Base-by-base conservation (phyloP, 2,113 vertebrate genomes). In the Ctenomys sociabilis region DNA sequence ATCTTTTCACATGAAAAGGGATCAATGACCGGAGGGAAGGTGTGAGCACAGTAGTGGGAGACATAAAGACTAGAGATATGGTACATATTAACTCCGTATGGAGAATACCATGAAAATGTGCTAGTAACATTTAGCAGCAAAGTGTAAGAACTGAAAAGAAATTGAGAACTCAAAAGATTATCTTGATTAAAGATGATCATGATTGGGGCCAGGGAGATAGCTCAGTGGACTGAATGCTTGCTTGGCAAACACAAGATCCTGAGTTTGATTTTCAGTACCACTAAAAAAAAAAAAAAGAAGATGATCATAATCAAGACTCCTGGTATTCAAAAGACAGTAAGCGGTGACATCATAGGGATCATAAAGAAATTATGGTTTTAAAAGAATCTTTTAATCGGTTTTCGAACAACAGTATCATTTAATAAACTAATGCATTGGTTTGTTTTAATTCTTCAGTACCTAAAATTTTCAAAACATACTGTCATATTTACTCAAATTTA, bases 1-100 rank as follows among this genome's bases (percentile, higher is more conserved):
- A 17, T 78, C 75, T 28, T 78, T 78, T 49, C 43, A 49, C 26
- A 78, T 49, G 43, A 49, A 78, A 32, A 40, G 9, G 72, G 22
- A 75, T 43, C 22, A 43, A 43, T 22, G 13, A 12, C 13, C 1
- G 11, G 22, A 43, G 24, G 40, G 10, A 75, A 24, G 24, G 11
- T 9, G 21, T 5, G 8, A 73, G 28, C 30, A 43, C 6, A 1
- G 14, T 17, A 78, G 6, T 0, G 2, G 0, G 17, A 8, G 75
- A 4, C 49, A 78, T 30, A 78, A 8, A 78, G 37, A 49, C 43
- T 77, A 16, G 13, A 30, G 7, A 45, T 49, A 14, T 78, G 43
- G 32, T 78, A 32, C 8, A 3, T 30, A 49, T 14, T 14, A 49
- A 78, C 26, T 49, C 43, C 28, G 5, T 43, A 30, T 40, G 24